Evolutionary conservation across 1,140 invertebrate species (phyloP).

Genomic region (Apocrypta bakeri): DNA sequence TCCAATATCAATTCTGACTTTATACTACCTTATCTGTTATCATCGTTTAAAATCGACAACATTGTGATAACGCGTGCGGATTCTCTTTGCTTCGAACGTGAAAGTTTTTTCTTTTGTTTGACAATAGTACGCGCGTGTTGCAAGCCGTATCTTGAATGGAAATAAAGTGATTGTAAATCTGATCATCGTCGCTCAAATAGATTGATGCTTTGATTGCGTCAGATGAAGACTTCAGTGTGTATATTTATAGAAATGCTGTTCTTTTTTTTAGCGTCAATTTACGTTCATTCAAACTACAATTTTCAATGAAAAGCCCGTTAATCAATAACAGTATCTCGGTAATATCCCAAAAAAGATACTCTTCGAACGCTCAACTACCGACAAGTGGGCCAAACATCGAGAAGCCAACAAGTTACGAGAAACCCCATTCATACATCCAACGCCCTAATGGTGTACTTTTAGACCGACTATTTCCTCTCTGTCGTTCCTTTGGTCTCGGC

Average conservation of each 20-base stretch:
- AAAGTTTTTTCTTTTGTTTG: constrained; percentile 8
- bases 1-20: constrained; percentile 18
- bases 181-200: not conserved
- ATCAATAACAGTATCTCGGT: too few relatives aligned
- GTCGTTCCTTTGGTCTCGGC: not conserved
- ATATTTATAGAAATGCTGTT: not conserved
- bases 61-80: constrained; percentile 54
- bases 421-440: not conserved
- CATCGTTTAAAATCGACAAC: constrained; percentile 53
- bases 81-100: constrained; percentile 38
- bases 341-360: too few relatives aligned
- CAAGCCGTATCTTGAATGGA: not conserved
- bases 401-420: too few relatives aligned
- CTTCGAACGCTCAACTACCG: too few relatives aligned
- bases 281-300: too few relatives aligned
- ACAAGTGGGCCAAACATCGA: not conserved
- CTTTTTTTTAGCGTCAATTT: too few relatives aligned
- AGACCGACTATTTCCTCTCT: not conserved
- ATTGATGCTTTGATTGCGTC: too few relatives aligned
- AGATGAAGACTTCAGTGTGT: not conserved
- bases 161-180: constrained; percentile 5
- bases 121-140: not conserved
- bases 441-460: not conserved
- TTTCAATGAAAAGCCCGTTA: too few relatives aligned
- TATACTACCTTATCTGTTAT: constrained; percentile 55